Evolutionary conservation across 2,888 invertebrate genomes (phyloP).

Genomic region (Pantelozetes paolii): DNA sequence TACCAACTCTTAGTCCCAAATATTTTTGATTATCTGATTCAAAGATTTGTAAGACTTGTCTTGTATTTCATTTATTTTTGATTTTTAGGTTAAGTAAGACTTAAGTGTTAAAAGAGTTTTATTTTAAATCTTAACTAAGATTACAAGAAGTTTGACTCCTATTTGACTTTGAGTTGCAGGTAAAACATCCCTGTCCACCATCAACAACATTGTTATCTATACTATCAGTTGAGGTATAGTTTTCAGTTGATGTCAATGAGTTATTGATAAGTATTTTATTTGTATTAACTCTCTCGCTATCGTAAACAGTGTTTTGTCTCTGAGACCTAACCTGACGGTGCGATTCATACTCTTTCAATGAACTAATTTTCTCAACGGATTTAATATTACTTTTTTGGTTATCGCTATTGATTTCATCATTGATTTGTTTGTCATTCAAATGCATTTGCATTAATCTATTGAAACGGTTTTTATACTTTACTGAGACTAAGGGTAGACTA

Average conservation of each 20-base stretch:
- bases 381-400: too few species aligned
- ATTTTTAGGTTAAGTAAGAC: background rate
- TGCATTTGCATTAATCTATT: background rate
- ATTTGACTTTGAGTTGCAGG: background rate
- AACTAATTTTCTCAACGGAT: too few species aligned
- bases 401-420: background rate
- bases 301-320: too few species aligned
- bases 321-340: too few species aligned
- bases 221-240: background rate
- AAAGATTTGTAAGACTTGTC: too few species aligned
- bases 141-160: background rate
- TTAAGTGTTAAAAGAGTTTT: background rate
- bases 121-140: constrained; percentile 7
- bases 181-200: background rate
- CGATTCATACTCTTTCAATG: too few species aligned
- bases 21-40: background rate
- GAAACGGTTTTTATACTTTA: background rate
- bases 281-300: background rate
- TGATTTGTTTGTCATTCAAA: background rate
- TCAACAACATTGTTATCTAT: background rate
- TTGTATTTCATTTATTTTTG: background rate
- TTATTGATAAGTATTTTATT: background rate
- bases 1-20: background rate
- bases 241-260: background rate
- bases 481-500: background rate